These are phyloP conservation scores for Nemotelus pantherinus DNA, from an alignment of 2,888 invertebrate species.

Conservation along the genomic window DNA sequence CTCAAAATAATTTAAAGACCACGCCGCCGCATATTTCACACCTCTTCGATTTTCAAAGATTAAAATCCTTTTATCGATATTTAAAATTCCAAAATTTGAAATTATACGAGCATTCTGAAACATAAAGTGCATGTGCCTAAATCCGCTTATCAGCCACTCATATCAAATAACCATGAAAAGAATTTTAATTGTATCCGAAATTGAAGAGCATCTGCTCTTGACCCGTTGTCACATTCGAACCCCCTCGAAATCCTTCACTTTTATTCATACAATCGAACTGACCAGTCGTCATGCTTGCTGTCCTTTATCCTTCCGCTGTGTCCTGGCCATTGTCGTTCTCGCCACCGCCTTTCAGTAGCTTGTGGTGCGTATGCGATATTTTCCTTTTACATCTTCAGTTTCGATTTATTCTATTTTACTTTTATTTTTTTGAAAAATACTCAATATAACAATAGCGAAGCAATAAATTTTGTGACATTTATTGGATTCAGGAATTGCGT, in stretches of 20 bases:
- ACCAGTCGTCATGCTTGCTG: constrained; percentile 47
- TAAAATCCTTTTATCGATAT: constrained; percentile 18
- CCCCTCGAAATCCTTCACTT: constrained; percentile 27
- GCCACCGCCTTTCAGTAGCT: constrained; percentile 38
- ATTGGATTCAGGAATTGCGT: constrained; percentile 47
- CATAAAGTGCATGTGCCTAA: constrained; percentile 10
- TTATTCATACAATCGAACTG: constrained; percentile 41
- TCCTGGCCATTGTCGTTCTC: too few species aligned
- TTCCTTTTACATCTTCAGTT: constrained; percentile 32
- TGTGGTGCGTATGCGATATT: constrained; percentile 28
- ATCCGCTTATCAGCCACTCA: constrained; percentile 41
- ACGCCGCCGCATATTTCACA: too few species aligned
- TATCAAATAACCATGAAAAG: constrained; percentile 49
- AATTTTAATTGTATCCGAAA: constrained; percentile 48
- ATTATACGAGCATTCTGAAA: constrained; percentile 6
- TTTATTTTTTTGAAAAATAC: constrained; percentile 46
- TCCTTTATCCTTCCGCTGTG: constrained; percentile 44
- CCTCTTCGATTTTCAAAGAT: too few species aligned
- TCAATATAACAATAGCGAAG: constrained; percentile 47
- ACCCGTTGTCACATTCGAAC: constrained; percentile 32
- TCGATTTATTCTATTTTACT: constrained; percentile 42
- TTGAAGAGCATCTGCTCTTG: constrained; percentile 44
- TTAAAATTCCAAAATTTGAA: constrained; percentile 22
- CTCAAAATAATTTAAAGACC: too few species aligned
- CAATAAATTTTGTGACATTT: constrained; percentile 51